phyloP scores from a whole-genome alignment of 53 echinoderm and acorn worm species.

The Mesocentrotus franciscanus region DNA sequence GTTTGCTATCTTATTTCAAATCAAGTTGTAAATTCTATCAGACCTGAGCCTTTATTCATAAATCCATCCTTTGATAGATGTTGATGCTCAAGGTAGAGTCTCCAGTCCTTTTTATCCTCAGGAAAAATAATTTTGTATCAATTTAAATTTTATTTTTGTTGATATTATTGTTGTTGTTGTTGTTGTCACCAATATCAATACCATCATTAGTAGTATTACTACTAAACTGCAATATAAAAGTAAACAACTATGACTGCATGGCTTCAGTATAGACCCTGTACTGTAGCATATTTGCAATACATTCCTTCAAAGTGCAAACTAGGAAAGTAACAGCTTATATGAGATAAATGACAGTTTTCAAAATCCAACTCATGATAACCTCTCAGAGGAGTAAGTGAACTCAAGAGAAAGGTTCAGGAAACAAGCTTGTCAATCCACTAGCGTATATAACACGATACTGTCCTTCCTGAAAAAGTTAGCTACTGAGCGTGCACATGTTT shows the following conservation, averaged over 20 bases:
- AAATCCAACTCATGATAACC: background rate
- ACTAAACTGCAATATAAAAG: too few relatives aligned
- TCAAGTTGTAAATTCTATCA: background rate
- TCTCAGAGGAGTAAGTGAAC: background rate
- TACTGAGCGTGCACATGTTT: constrained; percentile 16
- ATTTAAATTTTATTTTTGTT: too few relatives aligned
- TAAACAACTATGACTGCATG: too few relatives aligned
- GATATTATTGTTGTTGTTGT: too few relatives aligned
- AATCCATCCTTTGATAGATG: too few relatives aligned
- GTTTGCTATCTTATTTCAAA: background rate
- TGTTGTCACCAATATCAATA: too few relatives aligned
- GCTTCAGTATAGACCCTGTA: background rate
- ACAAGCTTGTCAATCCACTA: background rate
- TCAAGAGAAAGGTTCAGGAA: background rate
- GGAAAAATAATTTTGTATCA: too few relatives aligned
- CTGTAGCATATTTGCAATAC: background rate
- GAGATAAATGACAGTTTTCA: background rate
- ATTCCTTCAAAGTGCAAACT: background rate
- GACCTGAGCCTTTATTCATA: background rate
- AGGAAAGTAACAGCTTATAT: background rate
- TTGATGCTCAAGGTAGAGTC: too few relatives aligned
- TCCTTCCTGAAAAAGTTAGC: background rate
- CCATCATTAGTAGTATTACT: too few relatives aligned
- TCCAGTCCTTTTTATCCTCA: too few relatives aligned
- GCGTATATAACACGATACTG: background rate